A percentile compares a stretch with the other conserved stretches of the same genome.
phyloP scores from a whole-genome alignment of 2,888 invertebrate species.

The Empis livida region DNA sequence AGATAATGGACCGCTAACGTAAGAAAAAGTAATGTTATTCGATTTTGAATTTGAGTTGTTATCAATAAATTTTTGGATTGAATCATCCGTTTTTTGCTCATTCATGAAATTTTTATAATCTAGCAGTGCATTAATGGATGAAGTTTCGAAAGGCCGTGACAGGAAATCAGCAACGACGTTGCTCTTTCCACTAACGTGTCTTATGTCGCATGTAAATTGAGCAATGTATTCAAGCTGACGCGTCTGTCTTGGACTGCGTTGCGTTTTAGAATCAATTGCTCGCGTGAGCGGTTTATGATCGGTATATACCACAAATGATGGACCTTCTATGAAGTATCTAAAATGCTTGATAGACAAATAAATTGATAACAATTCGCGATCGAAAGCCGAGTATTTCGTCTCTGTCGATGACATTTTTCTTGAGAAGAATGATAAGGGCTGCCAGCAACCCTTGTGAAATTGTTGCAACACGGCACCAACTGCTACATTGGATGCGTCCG shows the following conservation, averaged over 20 bases:
- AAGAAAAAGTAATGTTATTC: too few relatives aligned
- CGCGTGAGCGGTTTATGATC: conserved; percentile 23
- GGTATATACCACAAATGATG: conserved; percentile 12
- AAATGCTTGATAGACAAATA: conserved; percentile 22
- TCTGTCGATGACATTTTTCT: conserved; percentile 4
- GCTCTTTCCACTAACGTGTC: conserved; percentile 9
- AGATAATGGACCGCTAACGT: not conserved
- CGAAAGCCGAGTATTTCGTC: conserved; percentile 3
- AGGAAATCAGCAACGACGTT: conserved; percentile 9
- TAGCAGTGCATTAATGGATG: not conserved
- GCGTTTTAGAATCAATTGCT: conserved; percentile 19
- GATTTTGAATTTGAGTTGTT: not conserved
- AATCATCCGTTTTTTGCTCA: not conserved
- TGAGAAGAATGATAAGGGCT: conserved; percentile 9
- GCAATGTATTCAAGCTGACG: conserved; percentile 21
- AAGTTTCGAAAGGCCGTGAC: not conserved
- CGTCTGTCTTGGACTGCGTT: conserved; percentile 23
- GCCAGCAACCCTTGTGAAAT: conserved; percentile 14
- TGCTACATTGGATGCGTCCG: conserved; percentile 24
- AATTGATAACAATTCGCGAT: conserved; percentile 4
- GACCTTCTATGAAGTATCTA: conserved; percentile 25
- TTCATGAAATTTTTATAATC: not conserved
- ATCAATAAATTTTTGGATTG: not conserved
- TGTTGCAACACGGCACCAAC: conserved; percentile 30
- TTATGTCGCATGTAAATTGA: conserved; percentile 6